These are phyloP conservation scores for Plodia interpunctella DNA, from an alignment of 1,140 invertebrate genomes.

Conservation along the genomic window DNA sequence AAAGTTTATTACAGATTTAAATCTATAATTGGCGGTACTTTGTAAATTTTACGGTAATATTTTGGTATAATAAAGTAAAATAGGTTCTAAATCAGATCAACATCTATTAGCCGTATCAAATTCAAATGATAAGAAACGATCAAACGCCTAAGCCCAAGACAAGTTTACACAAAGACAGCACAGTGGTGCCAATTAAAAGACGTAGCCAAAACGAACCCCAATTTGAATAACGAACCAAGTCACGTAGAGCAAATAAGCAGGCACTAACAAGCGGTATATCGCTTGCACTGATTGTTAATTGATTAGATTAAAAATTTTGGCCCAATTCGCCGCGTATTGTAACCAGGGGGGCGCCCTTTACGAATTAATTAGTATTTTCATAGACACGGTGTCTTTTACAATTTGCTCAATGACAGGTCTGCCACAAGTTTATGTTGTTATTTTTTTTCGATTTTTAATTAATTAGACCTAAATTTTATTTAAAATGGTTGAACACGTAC, in stretches of 20 bases:
- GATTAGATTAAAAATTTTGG: slow-evolving; percentile 75
- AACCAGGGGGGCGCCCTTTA: slow-evolving; percentile 37
- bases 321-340: slow-evolving; percentile 62
- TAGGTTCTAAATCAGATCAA: background rate
- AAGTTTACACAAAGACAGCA: slow-evolving; percentile 19
- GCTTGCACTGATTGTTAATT: slow-evolving; percentile 76
- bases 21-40: too few species aligned
- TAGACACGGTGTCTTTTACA: slow-evolving; percentile 63
- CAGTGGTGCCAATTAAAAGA: slow-evolving; percentile 50
- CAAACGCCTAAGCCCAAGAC: background rate
- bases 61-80: too few species aligned
- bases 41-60: too few species aligned
- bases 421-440: slow-evolving; percentile 26
- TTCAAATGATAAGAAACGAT: background rate
- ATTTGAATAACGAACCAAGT: slow-evolving; percentile 66
- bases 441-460: too few species aligned
- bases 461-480: too few species aligned
- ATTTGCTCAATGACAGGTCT: slow-evolving; percentile 53
- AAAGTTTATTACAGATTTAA: too few species aligned
- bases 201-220: slow-evolving; percentile 54
- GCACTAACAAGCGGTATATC: slow-evolving; percentile 73
- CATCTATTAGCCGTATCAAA: background rate
- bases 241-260: slow-evolving; percentile 72
- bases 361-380: slow-evolving; percentile 62
- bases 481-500: too few species aligned